phyloP scores from a whole-genome alignment of 1,140 invertebrate genomes.

The Drosophila lacertosa region DNA sequence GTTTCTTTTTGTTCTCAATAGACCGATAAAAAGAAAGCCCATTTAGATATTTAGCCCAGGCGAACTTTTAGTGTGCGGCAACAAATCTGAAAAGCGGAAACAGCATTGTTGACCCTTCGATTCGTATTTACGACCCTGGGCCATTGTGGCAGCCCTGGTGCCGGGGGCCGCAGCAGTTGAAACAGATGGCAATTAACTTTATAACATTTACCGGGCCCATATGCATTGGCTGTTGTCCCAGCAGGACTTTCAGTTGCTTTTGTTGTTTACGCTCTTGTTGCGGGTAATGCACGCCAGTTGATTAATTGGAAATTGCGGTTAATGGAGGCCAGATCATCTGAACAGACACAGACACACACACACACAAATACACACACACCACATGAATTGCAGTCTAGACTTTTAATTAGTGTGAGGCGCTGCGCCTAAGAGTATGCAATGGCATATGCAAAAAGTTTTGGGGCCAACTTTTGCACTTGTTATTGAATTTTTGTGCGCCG shows the following conservation, averaged over 20 bases:
- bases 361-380: slow-evolving; percentile 21
- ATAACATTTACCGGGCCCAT: slow-evolving; percentile 73
- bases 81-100: slow-evolving; percentile 22
- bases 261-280: slow-evolving; percentile 27
- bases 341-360: slow-evolving; percentile 4
- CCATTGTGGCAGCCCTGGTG: slow-evolving; percentile 25
- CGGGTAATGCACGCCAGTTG: slow-evolving; percentile 66
- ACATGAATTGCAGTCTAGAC: slow-evolving; percentile 59
- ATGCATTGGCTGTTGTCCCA: slow-evolving; percentile 41
- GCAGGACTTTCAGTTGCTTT: slow-evolving; percentile 9
- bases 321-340: slow-evolving; percentile 57
- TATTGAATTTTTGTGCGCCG: slow-evolving; percentile 52
- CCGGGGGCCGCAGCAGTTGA: slow-evolving; percentile 36
- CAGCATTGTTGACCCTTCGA: slow-evolving; percentile 23
- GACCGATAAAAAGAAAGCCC: slow-evolving; percentile 13
- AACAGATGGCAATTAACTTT: slow-evolving; percentile 78
- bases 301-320: slow-evolving; percentile 81
- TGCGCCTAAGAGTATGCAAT: slow-evolving; percentile 48
- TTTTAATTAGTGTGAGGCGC: slow-evolving; percentile 67
- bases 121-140: slow-evolving; percentile 3
- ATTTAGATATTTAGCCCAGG: slow-evolving; percentile 3
- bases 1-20: slow-evolving; percentile 1
- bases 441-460: slow-evolving; percentile 63
- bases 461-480: slow-evolving; percentile 58
- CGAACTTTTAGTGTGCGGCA: slow-evolving; percentile 29